phyloP scores from a whole-genome alignment of 2,888 invertebrate species.

The Plagodis dolabraria region DNA sequence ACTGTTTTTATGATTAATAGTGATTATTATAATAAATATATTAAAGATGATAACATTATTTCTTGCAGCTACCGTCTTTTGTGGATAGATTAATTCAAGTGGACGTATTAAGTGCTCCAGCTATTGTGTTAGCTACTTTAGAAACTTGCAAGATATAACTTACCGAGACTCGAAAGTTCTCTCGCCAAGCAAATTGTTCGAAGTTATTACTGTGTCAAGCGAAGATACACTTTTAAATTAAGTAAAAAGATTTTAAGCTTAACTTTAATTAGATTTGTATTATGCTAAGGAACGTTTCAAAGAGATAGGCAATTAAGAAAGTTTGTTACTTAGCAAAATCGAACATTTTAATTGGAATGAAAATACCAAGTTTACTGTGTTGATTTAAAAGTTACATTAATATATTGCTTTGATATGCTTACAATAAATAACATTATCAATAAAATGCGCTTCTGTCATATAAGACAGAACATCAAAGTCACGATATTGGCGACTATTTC shows the following conservation, averaged over 20 bases:
- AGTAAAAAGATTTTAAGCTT: slow-evolving; percentile 1
- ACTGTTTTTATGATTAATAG: background rate
- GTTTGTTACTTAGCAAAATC: background rate
- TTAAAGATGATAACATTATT: slow-evolving; percentile 8
- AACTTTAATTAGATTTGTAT: background rate
- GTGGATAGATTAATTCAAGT: slow-evolving; percentile 31
- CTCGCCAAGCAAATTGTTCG: slow-evolving; percentile 28
- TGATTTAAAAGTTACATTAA: too few species aligned
- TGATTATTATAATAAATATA: background rate
- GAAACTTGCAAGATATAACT: slow-evolving; percentile 33
- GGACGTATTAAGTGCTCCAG: slow-evolving; percentile 36
- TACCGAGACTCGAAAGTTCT: slow-evolving; percentile 28
- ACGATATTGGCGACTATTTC: too few species aligned
- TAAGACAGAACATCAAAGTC: too few species aligned
- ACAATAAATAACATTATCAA: too few species aligned
- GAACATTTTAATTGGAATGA: background rate
- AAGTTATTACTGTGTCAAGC: slow-evolving; percentile 26
- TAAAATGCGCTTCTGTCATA: too few species aligned
- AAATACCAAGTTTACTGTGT: too few species aligned
- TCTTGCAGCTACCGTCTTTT: slow-evolving; percentile 21
- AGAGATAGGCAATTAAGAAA: background rate
- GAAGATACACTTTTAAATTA: slow-evolving; percentile 7
- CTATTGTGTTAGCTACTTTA: slow-evolving; percentile 34
- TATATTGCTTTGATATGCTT: too few species aligned
- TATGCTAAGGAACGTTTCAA: background rate